Conservation (phyloP, 2,888 invertebrate species). For the Apamea epomidion region DNA sequence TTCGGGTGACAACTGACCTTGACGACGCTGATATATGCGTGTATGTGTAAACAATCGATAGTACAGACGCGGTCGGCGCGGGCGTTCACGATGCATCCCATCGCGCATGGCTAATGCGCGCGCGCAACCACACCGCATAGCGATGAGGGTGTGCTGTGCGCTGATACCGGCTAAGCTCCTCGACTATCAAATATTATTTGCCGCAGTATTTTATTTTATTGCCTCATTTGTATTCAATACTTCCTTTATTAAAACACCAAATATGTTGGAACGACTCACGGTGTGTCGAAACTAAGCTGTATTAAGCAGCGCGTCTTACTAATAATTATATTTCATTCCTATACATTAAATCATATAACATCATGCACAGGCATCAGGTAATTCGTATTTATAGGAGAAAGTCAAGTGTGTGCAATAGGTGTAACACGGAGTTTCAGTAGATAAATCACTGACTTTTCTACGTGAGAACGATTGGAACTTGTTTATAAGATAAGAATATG, state of each 20-base stretch:
- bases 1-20: conserved; percentile 75
- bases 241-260: conserved; percentile 76
- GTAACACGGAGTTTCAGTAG: conserved; percentile 42
- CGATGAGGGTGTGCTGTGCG: conserved; percentile 81
- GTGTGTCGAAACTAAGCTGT: conserved; percentile 57
- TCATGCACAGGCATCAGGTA: conserved; percentile 65
- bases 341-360: conserved; percentile 65
- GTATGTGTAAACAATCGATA: conserved; percentile 87
- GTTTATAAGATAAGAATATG: conserved; percentile 38
- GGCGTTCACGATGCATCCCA: conserved; percentile 78
- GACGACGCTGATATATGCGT: conserved; percentile 73
- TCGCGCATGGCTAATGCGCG: conserved; percentile 86
- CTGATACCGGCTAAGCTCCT: conserved; percentile 75
- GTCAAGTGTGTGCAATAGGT: conserved; percentile 54
- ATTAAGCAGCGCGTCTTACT: conserved; percentile 54
- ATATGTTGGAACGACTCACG: conserved; percentile 64
- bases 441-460: conserved; percentile 58
- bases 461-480: conserved; percentile 45
- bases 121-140: conserved; percentile 81
- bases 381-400: conserved; percentile 76
- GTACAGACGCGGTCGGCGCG: conserved; percentile 65
- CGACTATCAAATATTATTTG: conserved; percentile 81
- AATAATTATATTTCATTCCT: conserved; percentile 63
- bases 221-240: conserved; percentile 84
- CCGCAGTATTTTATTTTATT: conserved; percentile 82